These are phyloP conservation scores for Lobophora halterata DNA, from an alignment of 2,888 invertebrate genomes.

Conservation along the genomic window DNA sequence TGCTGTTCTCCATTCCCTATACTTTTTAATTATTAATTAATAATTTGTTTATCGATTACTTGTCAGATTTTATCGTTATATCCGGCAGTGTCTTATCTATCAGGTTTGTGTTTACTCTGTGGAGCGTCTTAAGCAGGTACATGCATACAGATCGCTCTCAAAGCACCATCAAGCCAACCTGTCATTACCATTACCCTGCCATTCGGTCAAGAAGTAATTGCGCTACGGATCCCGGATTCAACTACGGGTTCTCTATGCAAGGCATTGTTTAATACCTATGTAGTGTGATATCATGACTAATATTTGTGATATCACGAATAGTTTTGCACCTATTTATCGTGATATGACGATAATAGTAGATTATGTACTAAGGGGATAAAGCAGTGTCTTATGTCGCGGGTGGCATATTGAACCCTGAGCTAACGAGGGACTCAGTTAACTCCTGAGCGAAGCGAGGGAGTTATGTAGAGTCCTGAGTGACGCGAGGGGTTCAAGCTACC, in stretches of 20 bases:
- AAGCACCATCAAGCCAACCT: slow-evolving; percentile 56
- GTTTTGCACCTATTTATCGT: neutral
- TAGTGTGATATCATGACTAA: neutral
- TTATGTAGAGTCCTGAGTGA: too few species aligned
- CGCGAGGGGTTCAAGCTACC: too few species aligned
- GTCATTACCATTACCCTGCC: slow-evolving; percentile 66
- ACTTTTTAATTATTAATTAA: too few species aligned
- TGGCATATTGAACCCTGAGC: too few species aligned
- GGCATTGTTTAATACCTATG: slow-evolving; percentile 1
- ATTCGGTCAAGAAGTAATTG: slow-evolving; percentile 27
- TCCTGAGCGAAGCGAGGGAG: too few species aligned
- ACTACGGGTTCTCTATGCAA: slow-evolving; percentile 42
- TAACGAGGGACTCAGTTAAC: too few species aligned
- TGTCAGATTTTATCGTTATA: too few species aligned
- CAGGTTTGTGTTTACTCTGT: neutral
- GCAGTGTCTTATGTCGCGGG: too few species aligned
- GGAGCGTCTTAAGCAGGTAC: slow-evolving; percentile 5
- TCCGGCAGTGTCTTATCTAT: slow-evolving; percentile 1
- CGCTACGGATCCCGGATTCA: slow-evolving; percentile 43
- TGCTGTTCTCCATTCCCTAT: too few species aligned
- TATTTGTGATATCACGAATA: neutral
- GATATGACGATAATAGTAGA: too few species aligned
- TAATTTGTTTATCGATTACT: too few species aligned
- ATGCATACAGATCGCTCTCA: slow-evolving; percentile 17
- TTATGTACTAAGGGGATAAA: too few species aligned